A percentile compares a stretch with the other conserved stretches of the same genome.
Evolutionary conservation across 2,113 vertebrate genomes (phyloP).

Genomic region (Riparia riparia): DNA sequence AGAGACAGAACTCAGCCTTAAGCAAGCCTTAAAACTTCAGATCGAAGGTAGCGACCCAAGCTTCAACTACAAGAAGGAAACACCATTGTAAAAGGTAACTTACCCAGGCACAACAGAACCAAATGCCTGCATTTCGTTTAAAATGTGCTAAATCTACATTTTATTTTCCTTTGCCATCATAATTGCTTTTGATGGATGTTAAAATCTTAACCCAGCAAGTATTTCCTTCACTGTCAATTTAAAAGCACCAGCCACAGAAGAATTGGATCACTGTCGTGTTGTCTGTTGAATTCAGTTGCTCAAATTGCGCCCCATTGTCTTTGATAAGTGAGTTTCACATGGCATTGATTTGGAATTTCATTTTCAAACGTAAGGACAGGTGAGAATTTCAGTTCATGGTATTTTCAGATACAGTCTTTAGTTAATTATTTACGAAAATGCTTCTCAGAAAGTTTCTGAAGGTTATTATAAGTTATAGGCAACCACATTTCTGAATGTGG

Average conservation of each 20-base stretch:
- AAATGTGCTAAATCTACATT: accelerated
- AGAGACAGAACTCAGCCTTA: conserved; percentile 95
- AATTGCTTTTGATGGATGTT: background rate
- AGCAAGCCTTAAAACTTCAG: conserved; percentile 98
- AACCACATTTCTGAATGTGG: background rate
- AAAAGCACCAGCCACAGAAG: background rate
- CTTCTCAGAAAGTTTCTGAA: background rate
- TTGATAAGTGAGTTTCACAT: background rate
- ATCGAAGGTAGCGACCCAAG: conserved; percentile 92
- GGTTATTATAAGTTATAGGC: background rate
- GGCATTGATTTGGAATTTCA: background rate
- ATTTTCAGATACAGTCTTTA: background rate
- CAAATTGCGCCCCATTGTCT: background rate
- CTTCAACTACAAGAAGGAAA: conserved; percentile 99
- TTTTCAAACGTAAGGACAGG: background rate
- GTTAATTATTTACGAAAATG: background rate
- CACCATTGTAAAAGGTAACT: conserved; percentile 91
- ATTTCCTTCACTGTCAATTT: background rate
- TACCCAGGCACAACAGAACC: background rate
- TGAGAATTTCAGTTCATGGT: background rate
- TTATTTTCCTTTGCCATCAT: accelerated
- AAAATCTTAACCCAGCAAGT: background rate
- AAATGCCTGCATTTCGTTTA: background rate
- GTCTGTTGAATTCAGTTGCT: background rate
- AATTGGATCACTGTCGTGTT: background rate